These are phyloP conservation scores for Caenorhabditis uteleia DNA, from an alignment of 2,888 invertebrate species.

Conservation along the genomic window DNA sequence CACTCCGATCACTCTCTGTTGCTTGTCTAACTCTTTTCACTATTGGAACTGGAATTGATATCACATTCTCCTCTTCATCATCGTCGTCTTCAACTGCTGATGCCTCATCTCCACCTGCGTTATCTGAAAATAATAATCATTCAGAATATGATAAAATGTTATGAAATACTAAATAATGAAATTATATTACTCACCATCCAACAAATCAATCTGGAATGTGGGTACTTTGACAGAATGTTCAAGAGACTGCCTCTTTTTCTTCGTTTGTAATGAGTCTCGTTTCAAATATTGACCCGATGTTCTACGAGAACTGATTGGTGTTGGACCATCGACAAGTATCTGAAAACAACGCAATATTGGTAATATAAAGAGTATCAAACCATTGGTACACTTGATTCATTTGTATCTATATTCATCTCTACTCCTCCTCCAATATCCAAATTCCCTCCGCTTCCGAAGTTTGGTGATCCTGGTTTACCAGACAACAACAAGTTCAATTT, in stretches of 20 bases:
- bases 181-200: slow-evolving; percentile 7
- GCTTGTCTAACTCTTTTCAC: slow-evolving; percentile 14
- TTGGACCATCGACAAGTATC: slow-evolving; percentile 30
- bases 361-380: background rate
- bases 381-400: background rate
- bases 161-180: background rate
- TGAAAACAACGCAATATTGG: background rate
- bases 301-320: slow-evolving; percentile 16
- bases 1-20: slow-evolving; percentile 28
- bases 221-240: too few relatives aligned
- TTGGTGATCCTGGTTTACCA: slow-evolving; percentile 5
- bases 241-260: slow-evolving; percentile 9
- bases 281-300: slow-evolving; percentile 34
- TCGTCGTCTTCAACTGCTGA: slow-evolving; percentile 6
- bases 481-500: slow-evolving; percentile 25
- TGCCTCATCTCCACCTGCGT: too few relatives aligned
- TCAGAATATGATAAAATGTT: too few relatives aligned
- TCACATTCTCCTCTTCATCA: background rate
- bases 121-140: too few relatives aligned
- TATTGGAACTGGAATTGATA: slow-evolving; percentile 9
- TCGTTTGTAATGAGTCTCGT: slow-evolving; percentile 29
- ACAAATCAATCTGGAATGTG: slow-evolving; percentile 10
- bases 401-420: slow-evolving; percentile 3
- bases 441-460: slow-evolving; percentile 23
- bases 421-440: slow-evolving; percentile 11